A percentile compares a stretch with the other conserved stretches of the same genome.
phyloP scores from a whole-genome alignment of 2,888 invertebrate genomes.

The Cryptosula pallasiana region DNA sequence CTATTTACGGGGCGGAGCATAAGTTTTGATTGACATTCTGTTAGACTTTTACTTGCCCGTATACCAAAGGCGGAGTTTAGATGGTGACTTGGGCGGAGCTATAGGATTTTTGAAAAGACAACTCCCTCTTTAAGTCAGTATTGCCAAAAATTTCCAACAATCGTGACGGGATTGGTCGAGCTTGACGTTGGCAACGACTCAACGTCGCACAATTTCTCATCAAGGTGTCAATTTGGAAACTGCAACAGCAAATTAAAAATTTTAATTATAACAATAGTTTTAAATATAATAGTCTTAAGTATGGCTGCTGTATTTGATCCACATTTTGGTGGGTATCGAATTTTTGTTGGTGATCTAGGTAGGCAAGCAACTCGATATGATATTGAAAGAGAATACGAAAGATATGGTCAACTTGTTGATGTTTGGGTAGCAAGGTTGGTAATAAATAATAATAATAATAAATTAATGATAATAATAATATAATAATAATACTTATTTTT shows the following conservation, averaged over 20 bases:
- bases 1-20: too few species aligned
- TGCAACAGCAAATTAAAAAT: not conserved
- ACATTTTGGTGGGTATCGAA: conserved; percentile 40
- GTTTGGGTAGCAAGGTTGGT: conserved; percentile 48
- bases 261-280: not conserved
- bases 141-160: too few species aligned
- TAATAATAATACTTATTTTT: too few species aligned
- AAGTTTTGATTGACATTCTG: too few species aligned
- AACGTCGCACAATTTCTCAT: not conserved
- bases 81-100: too few species aligned
- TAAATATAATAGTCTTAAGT: not conserved
- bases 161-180: not conserved
- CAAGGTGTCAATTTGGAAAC: not conserved
- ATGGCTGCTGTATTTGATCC: conserved; percentile 30
- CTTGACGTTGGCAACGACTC: not conserved
- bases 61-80: too few species aligned
- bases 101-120: too few species aligned
- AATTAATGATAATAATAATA: too few species aligned
- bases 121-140: too few species aligned
- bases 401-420: conserved; percentile 40
- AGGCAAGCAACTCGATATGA: conserved; percentile 41
- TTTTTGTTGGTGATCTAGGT: conserved; percentile 49
- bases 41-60: too few species aligned
- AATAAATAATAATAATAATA: too few species aligned
- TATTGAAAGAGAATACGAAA: conserved; percentile 43